Evolutionary conservation across 2,113 vertebrate species (phyloP).

Genomic region (Indri indri): DNA sequence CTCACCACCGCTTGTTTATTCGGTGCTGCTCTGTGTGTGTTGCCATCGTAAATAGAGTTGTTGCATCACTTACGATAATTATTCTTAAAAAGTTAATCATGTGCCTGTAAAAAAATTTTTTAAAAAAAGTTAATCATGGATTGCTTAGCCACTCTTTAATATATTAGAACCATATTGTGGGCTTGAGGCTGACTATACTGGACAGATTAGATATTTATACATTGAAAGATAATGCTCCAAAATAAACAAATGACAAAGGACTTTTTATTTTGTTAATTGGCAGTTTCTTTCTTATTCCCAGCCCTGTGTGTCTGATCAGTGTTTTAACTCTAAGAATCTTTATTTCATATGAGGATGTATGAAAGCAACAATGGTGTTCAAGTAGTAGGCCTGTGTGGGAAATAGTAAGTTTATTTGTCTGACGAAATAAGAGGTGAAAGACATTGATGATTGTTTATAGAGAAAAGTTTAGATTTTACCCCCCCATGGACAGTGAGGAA

Average conservation of each 20-base stretch:
- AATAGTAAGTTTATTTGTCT: background rate
- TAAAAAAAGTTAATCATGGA: background rate
- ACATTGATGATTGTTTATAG: background rate
- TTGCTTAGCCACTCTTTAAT: background rate
- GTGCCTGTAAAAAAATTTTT: too few relatives aligned
- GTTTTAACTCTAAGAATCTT: background rate
- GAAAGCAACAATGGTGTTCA: background rate
- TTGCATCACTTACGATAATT: constrained; percentile 9
- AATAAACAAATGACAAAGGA: background rate
- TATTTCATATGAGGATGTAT: background rate
- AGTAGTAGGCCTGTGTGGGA: background rate
- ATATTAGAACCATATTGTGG: background rate
- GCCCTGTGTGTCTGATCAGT: background rate
- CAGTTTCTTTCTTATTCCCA: background rate
- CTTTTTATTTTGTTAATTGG: background rate
- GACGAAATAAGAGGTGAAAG: background rate
- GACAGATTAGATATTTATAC: background rate
- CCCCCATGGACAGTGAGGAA: background rate
- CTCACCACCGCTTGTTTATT: background rate
- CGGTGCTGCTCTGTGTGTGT: background rate
- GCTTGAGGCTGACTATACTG: background rate
- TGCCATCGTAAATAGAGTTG: background rate
- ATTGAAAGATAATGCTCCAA: background rate
- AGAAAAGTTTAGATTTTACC: background rate
- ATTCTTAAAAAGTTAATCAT: background rate